A percentile compares a stretch with the other conserved stretches of the same genome.
phyloP scores from a whole-genome alignment of 1,140 invertebrate genomes.

The Pantala flavescens region DNA sequence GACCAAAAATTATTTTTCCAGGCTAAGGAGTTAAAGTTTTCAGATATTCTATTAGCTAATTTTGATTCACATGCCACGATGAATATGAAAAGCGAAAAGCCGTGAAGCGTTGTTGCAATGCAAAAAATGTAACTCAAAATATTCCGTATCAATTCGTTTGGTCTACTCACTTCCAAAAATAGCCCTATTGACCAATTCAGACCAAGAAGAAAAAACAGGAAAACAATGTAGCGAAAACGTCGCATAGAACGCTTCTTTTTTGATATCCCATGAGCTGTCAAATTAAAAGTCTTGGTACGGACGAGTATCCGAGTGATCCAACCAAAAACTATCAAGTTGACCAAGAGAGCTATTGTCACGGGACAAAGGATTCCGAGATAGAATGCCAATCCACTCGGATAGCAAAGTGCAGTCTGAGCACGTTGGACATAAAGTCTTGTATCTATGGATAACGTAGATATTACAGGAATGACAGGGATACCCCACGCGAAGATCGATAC shows the following conservation, averaged over 20 bases:
- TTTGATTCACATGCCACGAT: slow-evolving; percentile 46
- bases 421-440: slow-evolving; percentile 39
- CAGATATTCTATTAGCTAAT: neutral
- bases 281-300: neutral
- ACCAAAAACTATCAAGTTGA: slow-evolving; percentile 45
- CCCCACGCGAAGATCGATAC: slow-evolving; percentile 42
- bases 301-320: slow-evolving; percentile 43
- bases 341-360: slow-evolving; percentile 38
- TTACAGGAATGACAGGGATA: slow-evolving; percentile 41
- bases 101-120: slow-evolving; percentile 48
- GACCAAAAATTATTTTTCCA: no score
- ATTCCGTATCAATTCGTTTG: slow-evolving; percentile 32
- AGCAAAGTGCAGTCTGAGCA: slow-evolving; percentile 12
- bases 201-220: slow-evolving; percentile 51
- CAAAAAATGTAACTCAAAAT: slow-evolving; percentile 50
- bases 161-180: slow-evolving; percentile 32
- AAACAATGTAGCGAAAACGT: slow-evolving; percentile 44
- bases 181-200: slow-evolving; percentile 53
- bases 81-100: slow-evolving; percentile 51
- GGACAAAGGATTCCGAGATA: slow-evolving; percentile 45
- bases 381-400: slow-evolving; percentile 35
- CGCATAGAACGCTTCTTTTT: slow-evolving; percentile 29
- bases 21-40: no score
- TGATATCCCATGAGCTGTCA: neutral
- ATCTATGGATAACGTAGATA: slow-evolving; percentile 36